These are phyloP conservation scores for Siderastrea siderea DNA, from an alignment of 92 coral and sea anemone species.

Conservation along the genomic window DNA sequence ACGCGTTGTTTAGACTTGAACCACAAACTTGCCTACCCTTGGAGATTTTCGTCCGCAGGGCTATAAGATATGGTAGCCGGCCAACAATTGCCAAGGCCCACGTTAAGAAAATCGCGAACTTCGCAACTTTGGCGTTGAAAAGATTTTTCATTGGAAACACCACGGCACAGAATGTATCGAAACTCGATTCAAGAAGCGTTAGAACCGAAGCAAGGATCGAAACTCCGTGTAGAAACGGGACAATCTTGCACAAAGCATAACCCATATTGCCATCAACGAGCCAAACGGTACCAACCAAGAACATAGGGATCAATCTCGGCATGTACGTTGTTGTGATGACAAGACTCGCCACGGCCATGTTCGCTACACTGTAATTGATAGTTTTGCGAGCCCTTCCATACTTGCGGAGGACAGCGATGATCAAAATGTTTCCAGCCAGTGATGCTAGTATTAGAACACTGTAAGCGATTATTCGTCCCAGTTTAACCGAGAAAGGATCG, in stretches of 20 bases:
- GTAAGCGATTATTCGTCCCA: slow-evolving; percentile 31
- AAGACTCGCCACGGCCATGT: slow-evolving; percentile 62
- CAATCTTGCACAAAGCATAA: slow-evolving; percentile 41
- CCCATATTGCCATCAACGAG: slow-evolving; percentile 53
- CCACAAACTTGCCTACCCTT: slow-evolving; percentile 18
- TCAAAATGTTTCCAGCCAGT: background rate
- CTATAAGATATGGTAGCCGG: slow-evolving; percentile 52
- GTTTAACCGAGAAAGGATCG: slow-evolving; percentile 4
- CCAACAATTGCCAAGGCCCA: slow-evolving; percentile 35
- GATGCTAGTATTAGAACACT: slow-evolving; percentile 35
- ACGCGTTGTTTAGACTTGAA: slow-evolving; percentile 7
- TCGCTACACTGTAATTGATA: slow-evolving; percentile 8
- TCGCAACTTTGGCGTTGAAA: slow-evolving; percentile 30
- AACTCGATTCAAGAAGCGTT: slow-evolving; percentile 35
- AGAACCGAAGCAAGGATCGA: slow-evolving; percentile 53
- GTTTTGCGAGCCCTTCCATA: slow-evolving; percentile 31
- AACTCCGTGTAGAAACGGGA: slow-evolving; percentile 54
- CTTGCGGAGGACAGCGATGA: background rate
- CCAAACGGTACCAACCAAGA: slow-evolving; percentile 42
- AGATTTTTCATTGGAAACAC: slow-evolving; percentile 47
- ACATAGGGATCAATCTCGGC: slow-evolving; percentile 66
- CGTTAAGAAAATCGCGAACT: slow-evolving; percentile 17
- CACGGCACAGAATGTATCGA: slow-evolving; percentile 65
- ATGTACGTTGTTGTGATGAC: slow-evolving; percentile 60
- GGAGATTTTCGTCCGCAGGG: slow-evolving; percentile 9